Conservation (phyloP, 2,113 vertebrate species). For the Gambusia holbrooki region DNA sequence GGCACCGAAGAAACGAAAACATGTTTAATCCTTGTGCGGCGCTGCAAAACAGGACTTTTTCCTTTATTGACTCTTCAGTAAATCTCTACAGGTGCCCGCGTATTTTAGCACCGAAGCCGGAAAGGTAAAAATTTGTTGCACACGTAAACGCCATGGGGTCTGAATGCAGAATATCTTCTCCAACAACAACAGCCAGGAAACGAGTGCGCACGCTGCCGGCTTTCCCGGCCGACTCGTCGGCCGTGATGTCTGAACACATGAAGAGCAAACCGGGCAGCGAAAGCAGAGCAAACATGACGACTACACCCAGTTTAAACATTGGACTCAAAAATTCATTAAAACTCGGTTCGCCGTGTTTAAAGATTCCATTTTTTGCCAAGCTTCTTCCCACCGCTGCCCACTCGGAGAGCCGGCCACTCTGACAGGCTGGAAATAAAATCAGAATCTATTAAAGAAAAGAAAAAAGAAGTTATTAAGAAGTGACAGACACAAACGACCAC, state of each 20-base stretch:
- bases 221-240: conserved; percentile 3
- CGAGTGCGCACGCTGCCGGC: not conserved
- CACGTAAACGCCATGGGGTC: not conserved
- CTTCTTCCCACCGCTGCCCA: not conserved
- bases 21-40: not conserved
- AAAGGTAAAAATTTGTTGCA: not conserved
- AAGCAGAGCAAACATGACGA: too few species aligned
- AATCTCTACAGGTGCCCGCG: conserved; percentile 3
- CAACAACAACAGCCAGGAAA: not conserved
- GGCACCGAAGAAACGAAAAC: not conserved
- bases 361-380: conserved; percentile 1
- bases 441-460: conserved; percentile 3
- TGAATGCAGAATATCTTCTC: not conserved
- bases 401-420: not conserved
- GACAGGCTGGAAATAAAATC: conserved; percentile 18
- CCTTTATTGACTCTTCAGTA: not conserved
- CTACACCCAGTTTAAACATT: not conserved
- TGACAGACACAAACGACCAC: conserved; percentile 15
- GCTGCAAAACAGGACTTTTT: not conserved
- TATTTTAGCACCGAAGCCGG: conserved; percentile 1
- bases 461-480: conserved; percentile 2
- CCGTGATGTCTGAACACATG: not conserved
- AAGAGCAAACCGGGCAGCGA: not conserved
- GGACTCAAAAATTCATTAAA: conserved; percentile 9
- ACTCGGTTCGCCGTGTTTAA: not conserved